Evolutionary conservation across 2,113 vertebrate species (phyloP).

Genomic region (Austrofundulus limnaeus): DNA sequence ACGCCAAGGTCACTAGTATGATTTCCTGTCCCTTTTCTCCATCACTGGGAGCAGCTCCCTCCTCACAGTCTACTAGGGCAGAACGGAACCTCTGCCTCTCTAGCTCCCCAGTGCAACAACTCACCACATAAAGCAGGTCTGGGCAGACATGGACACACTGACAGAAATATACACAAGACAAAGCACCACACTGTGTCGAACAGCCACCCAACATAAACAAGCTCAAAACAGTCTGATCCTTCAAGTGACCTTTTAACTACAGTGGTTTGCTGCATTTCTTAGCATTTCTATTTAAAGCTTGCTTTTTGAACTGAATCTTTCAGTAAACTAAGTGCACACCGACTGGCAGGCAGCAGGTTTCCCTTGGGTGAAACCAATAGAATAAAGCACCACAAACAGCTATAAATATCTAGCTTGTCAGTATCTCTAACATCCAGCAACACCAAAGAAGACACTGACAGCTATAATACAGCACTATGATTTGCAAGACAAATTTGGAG

Average conservation of each 20-base stretch:
- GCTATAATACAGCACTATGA: constrained; percentile 25
- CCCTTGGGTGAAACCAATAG: constrained; percentile 60
- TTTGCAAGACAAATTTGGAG: constrained; percentile 41
- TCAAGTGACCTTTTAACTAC: constrained; percentile 43
- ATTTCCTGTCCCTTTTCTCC: constrained; percentile 64
- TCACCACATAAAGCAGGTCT: constrained; percentile 1
- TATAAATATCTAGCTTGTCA: constrained; percentile 70
- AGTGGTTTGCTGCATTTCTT: constrained; percentile 35
- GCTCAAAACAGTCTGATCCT: constrained; percentile 32
- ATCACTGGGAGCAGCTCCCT: constrained; percentile 53
- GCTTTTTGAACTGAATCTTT: constrained; percentile 24
- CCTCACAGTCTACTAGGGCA: constrained; percentile 16
- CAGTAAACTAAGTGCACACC: constrained; percentile 13
- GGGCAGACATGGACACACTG: not conserved
- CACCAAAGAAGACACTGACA: constrained; percentile 49
- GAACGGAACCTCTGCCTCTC: constrained; percentile 13
- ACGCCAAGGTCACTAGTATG: constrained; percentile 56
- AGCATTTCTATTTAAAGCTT: constrained; percentile 34
- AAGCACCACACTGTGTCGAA: constrained; percentile 20
- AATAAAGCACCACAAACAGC: constrained; percentile 57
- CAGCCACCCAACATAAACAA: constrained; percentile 11
- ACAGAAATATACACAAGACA: constrained; percentile 9
- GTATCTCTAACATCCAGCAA: constrained; percentile 62
- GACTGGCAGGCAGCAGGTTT: constrained; percentile 46
- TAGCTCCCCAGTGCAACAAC: not conserved